phyloP scores from a whole-genome alignment of 1,140 invertebrate species.

The Eufriesea mexicana region DNA sequence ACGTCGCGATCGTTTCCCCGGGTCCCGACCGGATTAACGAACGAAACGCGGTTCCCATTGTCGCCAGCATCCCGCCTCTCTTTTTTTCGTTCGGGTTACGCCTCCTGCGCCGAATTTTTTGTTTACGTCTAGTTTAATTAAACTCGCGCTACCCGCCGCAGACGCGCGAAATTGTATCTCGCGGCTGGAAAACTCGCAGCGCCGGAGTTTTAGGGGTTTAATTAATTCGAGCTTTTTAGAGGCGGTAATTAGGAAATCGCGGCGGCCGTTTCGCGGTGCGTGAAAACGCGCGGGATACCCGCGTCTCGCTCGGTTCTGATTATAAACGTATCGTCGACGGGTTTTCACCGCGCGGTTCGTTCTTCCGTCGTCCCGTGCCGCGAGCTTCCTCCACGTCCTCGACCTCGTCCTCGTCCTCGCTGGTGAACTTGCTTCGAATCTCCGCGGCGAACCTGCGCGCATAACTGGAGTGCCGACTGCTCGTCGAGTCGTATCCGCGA shows the following conservation, averaged over 20 bases:
- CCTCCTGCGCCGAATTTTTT: neutral
- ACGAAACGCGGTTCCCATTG: neutral
- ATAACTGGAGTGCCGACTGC: neutral
- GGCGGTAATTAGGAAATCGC: constrained; percentile 52
- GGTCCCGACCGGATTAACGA: no score
- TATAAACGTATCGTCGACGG: constrained; percentile 36
- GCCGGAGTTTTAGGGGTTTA: constrained; percentile 39
- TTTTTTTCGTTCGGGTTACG: neutral
- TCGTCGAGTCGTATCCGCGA: neutral
- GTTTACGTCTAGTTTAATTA: constrained; percentile 45
- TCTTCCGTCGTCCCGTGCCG: constrained; percentile 1
- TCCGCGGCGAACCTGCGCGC: neutral
- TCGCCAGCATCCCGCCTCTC: neutral
- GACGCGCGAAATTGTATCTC: constrained; percentile 45
- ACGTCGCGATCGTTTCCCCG: no score
- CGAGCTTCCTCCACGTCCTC: neutral
- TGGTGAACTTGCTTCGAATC: neutral
- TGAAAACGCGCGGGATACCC: constrained; percentile 34
- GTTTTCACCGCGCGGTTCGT: constrained; percentile 17
- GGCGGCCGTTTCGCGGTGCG: constrained; percentile 43
- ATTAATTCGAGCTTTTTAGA: constrained; percentile 56
- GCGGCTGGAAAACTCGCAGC: constrained; percentile 37
- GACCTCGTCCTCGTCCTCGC: no score
- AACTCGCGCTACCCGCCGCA: constrained; percentile 16
- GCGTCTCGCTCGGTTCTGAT: constrained; percentile 1